phyloP scores from a whole-genome alignment of 2,888 invertebrate species.

The Macrosoma leucophasiata region DNA sequence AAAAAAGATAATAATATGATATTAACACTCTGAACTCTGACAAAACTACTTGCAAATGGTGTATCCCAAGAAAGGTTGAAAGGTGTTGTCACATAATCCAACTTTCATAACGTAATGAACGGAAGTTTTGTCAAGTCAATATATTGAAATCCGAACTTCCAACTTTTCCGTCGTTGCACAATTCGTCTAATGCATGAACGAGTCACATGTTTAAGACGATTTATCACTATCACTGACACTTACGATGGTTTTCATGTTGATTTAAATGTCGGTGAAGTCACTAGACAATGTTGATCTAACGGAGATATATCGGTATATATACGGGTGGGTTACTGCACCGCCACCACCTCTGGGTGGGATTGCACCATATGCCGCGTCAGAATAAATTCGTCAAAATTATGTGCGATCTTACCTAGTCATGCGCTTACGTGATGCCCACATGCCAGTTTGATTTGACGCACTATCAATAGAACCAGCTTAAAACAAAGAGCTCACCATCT shows the following conservation, averaged over 20 bases:
- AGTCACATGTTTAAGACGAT: conserved; percentile 1
- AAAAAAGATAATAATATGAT: no score
- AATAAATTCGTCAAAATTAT: conserved; percentile 61
- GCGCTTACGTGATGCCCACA: conserved; percentile 39
- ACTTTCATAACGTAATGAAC: no score
- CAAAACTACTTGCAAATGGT: no score
- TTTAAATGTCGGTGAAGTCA: conserved; percentile 56
- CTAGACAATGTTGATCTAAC: conserved; percentile 68
- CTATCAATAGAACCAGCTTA: no score
- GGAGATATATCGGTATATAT: conserved; percentile 64
- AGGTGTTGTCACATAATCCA: no score
- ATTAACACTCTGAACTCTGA: no score
- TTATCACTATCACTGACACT: conserved; percentile 55
- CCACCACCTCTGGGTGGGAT: conserved; percentile 62
- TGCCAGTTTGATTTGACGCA: background rate
- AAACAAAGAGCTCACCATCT: no score
- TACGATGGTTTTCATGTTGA: conserved; percentile 69
- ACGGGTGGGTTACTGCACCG: conserved; percentile 46
- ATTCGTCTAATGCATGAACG: background rate
- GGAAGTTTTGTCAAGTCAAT: no score
- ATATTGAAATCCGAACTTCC: no score
- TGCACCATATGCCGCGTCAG: conserved; percentile 60
- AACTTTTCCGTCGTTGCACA: background rate
- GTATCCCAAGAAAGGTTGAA: no score
- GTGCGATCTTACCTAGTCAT: conserved; percentile 43